phyloP scores from a whole-genome alignment of 2,888 invertebrate species.

The Dyspetes luteomarginatus region DNA sequence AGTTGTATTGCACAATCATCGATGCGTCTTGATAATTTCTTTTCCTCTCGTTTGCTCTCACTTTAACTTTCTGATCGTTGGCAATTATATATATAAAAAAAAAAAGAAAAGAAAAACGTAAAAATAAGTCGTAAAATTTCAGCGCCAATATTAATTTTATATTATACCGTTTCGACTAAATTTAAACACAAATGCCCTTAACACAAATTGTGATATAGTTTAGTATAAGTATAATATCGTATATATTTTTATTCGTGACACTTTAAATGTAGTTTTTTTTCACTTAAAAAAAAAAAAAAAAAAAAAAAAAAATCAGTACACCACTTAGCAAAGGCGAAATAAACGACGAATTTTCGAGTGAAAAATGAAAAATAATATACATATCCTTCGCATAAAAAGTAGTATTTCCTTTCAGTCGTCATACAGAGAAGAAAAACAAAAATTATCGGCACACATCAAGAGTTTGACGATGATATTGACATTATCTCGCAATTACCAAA shows the following conservation, averaged over 20 bases:
- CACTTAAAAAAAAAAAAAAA: too few relatives aligned
- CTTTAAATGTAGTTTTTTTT: background rate
- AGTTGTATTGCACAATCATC: constrained; percentile 60
- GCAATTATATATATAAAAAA: constrained; percentile 6
- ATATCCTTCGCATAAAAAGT: constrained; percentile 20
- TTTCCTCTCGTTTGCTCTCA: constrained; percentile 18
- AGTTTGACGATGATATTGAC: constrained; percentile 22
- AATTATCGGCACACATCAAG: constrained; percentile 25
- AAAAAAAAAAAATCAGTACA: constrained; percentile 14
- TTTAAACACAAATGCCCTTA: constrained; percentile 48
- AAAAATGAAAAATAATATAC: constrained; percentile 1
- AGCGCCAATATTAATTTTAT: constrained; percentile 46
- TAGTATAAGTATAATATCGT: constrained; percentile 26
- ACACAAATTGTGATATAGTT: constrained; percentile 25
- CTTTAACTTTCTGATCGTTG: constrained; percentile 28
- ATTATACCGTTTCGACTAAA: constrained; percentile 47
- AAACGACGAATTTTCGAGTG: constrained; percentile 19
- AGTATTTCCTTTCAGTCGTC: constrained; percentile 33
- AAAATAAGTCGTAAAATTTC: constrained; percentile 28
- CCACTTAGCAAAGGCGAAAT: constrained; percentile 29
- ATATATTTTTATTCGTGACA: constrained; percentile 2
- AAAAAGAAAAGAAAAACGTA: background rate
- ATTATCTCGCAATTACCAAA: constrained; percentile 29
- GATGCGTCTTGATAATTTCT: constrained; percentile 35
- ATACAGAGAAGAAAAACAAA: constrained; percentile 13